Percentiles rank a stretch among this genome's conserved stretches.
Conservation (phyloP, 2,113 vertebrate species). For the Fulica atra region DNA sequence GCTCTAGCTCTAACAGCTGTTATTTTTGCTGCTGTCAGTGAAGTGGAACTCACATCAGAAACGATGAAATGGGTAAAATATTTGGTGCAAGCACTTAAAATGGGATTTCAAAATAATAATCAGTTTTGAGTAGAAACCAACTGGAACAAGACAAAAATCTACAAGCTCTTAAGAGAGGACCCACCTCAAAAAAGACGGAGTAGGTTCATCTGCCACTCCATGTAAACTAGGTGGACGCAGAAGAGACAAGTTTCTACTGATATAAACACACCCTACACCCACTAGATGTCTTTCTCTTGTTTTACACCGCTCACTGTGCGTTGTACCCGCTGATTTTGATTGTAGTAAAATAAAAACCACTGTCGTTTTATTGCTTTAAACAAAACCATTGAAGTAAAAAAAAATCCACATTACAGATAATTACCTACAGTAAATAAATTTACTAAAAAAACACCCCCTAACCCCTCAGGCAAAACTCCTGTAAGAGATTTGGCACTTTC, state of each 20-base stretch:
- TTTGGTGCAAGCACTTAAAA: neutral
- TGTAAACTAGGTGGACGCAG: neutral
- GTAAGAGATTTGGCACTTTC: conserved; percentile 17
- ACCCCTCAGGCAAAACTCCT: neutral
- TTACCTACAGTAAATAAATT: conserved; percentile 18
- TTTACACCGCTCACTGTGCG: neutral
- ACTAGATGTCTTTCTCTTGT: neutral
- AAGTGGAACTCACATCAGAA: neutral
- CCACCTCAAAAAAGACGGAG: neutral
- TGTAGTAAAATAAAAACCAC: conserved; percentile 20
- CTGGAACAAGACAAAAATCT: neutral
- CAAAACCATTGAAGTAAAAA: neutral
- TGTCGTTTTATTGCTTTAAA: neutral
- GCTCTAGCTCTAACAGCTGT: neutral
- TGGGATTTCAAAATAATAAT: neutral
- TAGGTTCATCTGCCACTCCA: neutral
- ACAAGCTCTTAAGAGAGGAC: neutral
- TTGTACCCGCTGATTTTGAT: neutral
- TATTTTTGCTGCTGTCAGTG: neutral
- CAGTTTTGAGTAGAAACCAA: neutral
- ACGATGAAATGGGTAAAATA: neutral
- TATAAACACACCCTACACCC: neutral
- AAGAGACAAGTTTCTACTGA: neutral
- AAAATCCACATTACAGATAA: neutral
- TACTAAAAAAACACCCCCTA: neutral